Evolutionary conservation across 2,797 vertebrate species (phyloP).

Genomic region (Botia almorhae): DNA sequence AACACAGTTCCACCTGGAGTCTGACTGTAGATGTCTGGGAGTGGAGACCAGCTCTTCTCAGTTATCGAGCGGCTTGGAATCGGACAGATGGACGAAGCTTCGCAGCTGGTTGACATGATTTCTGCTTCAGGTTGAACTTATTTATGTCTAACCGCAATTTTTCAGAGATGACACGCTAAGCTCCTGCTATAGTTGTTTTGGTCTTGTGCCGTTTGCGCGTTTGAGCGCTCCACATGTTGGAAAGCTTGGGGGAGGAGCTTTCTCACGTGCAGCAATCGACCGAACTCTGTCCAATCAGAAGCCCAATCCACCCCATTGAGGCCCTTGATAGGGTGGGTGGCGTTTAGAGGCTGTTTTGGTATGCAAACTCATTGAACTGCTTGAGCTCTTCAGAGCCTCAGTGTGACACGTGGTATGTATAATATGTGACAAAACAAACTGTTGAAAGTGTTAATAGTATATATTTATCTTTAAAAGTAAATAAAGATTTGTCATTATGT

Average conservation of each 20-base stretch:
- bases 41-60: constrained; percentile 56
- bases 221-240: not conserved
- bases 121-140: not conserved
- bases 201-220: not conserved
- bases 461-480: not conserved
- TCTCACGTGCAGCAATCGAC: constrained; percentile 5
- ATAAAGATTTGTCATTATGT: not conserved
- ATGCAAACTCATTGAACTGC: not conserved
- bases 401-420: not conserved
- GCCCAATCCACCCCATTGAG: not conserved
- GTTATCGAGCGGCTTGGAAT: constrained; percentile 59
- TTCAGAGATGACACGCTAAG: not conserved
- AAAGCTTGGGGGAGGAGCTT: not conserved
- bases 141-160: not conserved
- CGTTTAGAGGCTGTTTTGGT: constrained; percentile 6
- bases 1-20: constrained; percentile 65
- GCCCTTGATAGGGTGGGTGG: not conserved
- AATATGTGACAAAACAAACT: not conserved
- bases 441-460: not conserved
- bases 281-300: not conserved
- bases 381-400: not conserved
- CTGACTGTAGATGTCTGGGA: constrained; percentile 66
- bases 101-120: constrained; percentile 60
- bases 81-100: constrained; percentile 63
- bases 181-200: not conserved